Base-by-base conservation (phyloP, 2,797 vertebrate species). In the Sus cebifrons region DNA sequence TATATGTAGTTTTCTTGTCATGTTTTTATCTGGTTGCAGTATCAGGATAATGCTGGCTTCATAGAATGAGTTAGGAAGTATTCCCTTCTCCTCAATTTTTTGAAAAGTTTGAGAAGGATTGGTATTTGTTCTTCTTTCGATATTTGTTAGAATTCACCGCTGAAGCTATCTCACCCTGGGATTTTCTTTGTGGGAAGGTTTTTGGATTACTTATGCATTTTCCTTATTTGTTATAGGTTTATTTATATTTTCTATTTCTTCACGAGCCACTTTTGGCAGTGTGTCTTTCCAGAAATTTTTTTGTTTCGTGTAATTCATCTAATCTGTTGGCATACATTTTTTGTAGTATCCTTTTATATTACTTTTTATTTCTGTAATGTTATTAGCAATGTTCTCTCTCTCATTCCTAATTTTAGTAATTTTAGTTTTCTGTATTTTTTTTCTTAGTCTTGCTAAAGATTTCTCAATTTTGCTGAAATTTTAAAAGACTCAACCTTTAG, bases 341-440 rank as follows among this genome's bases (percentile, higher is more conserved):
- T 83, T 88, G 75, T 49, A 49, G 60, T 62, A 64, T 77, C 71
- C 56, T 83, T 74, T 77, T 71, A n/a, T 83, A 62, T 36, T 92
- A n/a, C 29, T 70, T 68, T 92, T 92, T 74, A 67, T 88, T 86
- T 74, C 36, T 44, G 4, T 95, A 67, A 54, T 88, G n/a, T 95
- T 40, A 20, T 13, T 75, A 82, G 27, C 44, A 88, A 44, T 68
- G 44, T 67, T 20, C 18, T 17, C 14, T 74, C 7, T 36, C 14
- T 81, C 40, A 44, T 18, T 88, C 60, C 65, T 60, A 68, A 8
- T 32, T 70, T 71, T 82, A 60, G 36, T 36, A 13, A 58, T 71
- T 82, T 52, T 65, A 71, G 14, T 82, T 20, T 44, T 86, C 62
- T 77, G 44, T 54, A 65, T 9, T 36, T 65, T 89, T 85, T 78